These are phyloP conservation scores for Eurystomus glaucurus DNA, from an alignment of 2,797 vertebrate genomes.

Conservation along the genomic window DNA sequence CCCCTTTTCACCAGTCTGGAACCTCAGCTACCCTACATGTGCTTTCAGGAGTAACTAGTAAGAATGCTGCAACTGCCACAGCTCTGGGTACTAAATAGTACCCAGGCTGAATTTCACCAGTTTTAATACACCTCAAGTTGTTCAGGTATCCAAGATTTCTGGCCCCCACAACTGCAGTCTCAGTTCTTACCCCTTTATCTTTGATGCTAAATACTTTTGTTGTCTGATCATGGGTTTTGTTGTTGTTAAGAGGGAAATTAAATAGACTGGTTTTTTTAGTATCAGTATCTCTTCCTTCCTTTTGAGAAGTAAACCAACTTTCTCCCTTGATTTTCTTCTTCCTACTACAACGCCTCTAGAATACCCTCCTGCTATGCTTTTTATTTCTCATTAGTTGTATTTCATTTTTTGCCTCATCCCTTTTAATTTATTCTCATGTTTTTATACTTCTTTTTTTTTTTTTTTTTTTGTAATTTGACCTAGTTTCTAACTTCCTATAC, in stretches of 20 bases:
- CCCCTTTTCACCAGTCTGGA: not conserved
- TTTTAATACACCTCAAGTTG: not conserved
- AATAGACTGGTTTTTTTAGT: not conserved
- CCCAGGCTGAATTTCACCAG: not conserved
- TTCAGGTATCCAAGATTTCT: not conserved
- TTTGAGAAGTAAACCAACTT: not conserved
- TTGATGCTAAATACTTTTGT: not conserved
- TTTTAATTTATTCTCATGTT: not conserved
- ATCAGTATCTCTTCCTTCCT: not conserved
- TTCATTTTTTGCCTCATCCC: not conserved
- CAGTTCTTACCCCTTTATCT: not conserved
- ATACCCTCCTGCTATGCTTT: not conserved
- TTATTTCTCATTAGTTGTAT: not conserved
- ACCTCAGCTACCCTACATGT: not conserved
- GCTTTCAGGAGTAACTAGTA: not conserved
- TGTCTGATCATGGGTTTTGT: not conserved
- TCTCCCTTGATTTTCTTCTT: not conserved
- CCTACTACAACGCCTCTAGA: not conserved
- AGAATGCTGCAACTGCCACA: not conserved
- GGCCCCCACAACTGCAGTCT: not conserved
- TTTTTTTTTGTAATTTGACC: not conserved
- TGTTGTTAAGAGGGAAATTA: not conserved
- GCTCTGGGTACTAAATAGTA: not conserved
- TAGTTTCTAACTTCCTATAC: not conserved
- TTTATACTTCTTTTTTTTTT: not conserved